A percentile compares a stretch with the other conserved stretches of the same genome.
These are phyloP conservation scores for Siphamia tubifer DNA, from an alignment of 2,113 vertebrate species.

Conservation along the genomic window DNA sequence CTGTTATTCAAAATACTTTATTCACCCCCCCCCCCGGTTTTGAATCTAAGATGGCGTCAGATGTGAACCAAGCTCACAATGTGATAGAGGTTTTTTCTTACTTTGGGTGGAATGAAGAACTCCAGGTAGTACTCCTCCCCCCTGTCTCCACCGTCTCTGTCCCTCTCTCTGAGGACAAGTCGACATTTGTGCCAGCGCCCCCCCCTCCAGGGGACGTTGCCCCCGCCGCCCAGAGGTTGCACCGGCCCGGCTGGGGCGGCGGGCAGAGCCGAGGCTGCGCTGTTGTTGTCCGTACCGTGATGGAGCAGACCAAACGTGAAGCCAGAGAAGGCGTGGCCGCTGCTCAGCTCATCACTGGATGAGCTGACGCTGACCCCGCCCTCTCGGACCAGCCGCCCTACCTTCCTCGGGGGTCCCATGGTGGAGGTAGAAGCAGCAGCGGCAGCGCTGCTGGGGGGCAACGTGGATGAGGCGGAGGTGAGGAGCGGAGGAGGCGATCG, in stretches of 20 bases:
- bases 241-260: neutral
- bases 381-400: slow-evolving; percentile 78
- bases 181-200: slow-evolving; percentile 90
- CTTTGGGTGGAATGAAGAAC: slow-evolving; percentile 93
- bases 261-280: slow-evolving; percentile 7
- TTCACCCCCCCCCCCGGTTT: no score
- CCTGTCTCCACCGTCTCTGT: slow-evolving; percentile 75
- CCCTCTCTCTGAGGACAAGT: slow-evolving; percentile 83
- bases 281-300: slow-evolving; percentile 76
- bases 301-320: slow-evolving; percentile 80
- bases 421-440: slow-evolving; percentile 5
- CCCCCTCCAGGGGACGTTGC: slow-evolving; percentile 71
- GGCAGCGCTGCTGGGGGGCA: slow-evolving; percentile 60
- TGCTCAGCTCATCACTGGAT: slow-evolving; percentile 72
- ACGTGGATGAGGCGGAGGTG: slow-evolving; percentile 42
- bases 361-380: slow-evolving; percentile 80
- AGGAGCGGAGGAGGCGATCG: slow-evolving; percentile 74
- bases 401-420: slow-evolving; percentile 54
- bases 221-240: slow-evolving; percentile 67
- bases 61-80: no score
- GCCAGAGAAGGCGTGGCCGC: slow-evolving; percentile 69
- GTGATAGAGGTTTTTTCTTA: slow-evolving; percentile 59
- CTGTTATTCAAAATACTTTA: no score
- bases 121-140: slow-evolving; percentile 87
- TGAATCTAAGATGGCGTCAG: no score